Evolutionary conservation across 2,113 vertebrate species (phyloP).

Genomic region (Psilopogon haemacephalus): DNA sequence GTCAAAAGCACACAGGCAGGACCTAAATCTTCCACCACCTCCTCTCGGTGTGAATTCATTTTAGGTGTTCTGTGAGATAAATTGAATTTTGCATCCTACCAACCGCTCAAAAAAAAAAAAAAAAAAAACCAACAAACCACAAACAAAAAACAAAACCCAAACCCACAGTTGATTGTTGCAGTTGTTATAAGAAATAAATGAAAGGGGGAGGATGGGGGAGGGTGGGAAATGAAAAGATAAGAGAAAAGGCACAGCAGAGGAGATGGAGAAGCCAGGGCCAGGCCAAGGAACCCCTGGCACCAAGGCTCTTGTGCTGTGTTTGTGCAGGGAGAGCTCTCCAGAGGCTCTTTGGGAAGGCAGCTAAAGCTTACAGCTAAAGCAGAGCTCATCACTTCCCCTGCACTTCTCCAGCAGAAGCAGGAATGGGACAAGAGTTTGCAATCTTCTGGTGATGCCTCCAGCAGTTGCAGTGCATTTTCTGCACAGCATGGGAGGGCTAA

Average conservation of each 20-base stretch:
- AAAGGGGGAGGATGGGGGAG: not conserved
- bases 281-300: not conserved
- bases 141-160: too few relatives aligned
- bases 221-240: not conserved
- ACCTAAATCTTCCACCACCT: constrained; percentile 59
- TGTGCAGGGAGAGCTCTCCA: not conserved
- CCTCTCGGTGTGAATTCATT: constrained; percentile 53
- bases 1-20: constrained; percentile 59
- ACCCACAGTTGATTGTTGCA: constrained; percentile 41
- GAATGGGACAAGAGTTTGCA: not conserved
- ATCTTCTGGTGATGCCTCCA: not conserved
- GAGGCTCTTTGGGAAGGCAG: not conserved
- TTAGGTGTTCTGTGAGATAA: constrained; percentile 54
- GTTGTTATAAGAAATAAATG: constrained; percentile 49
- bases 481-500: not conserved
- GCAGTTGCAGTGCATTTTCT: not conserved
- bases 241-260: not conserved
- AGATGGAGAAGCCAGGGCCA: not conserved
- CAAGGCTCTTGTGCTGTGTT: not conserved
- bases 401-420: not conserved
- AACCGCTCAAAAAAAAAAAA: constrained; percentile 15
- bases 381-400: not conserved
- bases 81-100: constrained; percentile 60
- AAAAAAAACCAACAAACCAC: too few relatives aligned
- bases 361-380: not conserved